Evolutionary conservation across 2,113 vertebrate species (phyloP), one percentile per base, ranked within the genome.

Genomic region (Euleptes europaea): DNA sequence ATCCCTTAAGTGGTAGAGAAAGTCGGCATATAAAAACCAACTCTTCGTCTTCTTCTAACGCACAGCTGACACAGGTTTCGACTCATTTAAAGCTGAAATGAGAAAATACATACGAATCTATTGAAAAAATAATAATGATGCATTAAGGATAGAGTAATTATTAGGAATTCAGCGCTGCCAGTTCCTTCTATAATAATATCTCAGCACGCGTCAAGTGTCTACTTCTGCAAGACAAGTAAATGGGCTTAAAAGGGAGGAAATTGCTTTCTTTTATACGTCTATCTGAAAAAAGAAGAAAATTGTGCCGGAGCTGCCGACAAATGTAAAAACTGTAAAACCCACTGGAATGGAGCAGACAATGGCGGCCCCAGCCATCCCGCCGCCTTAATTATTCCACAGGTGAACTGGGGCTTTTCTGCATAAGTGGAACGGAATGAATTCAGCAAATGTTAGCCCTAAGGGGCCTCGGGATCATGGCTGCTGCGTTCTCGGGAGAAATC

Each of bases 181-280:
- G 94, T 94, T 95, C 92, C 92, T 94, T 94, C 88, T 79, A 4
- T 89, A 88, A 80, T 87, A 82, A 40, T 71, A 28, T 83, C 84
- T 92, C 90, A 93, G 93, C 90, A 93, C 92, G 88, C 83, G 92
- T 93, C 95, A 94, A 35, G 69, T 90, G 86, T 90, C 90, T 89
- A 89, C 92, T 90, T 92, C 88, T 78, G 85, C n/a, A 82, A 93
- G 95, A 72, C 79, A 94, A 94, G 95, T 91, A 95, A 96, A 95
- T 92, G 88, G 93, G 83, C 93, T 92, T 93, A 81, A 92, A 92
- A 93, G 90, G 67, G 91, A 92, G 90, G 92, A 96, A 95, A 96
- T 94, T 47, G 33, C 84, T 87, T 86, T 85, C 31, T 1, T 90
- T 90, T 91, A 63, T 63, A 63, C 84, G n/a, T 70, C 74, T 11